Conservation (phyloP, 2,113 vertebrate genomes). For the Ceyx margarethae region DNA sequence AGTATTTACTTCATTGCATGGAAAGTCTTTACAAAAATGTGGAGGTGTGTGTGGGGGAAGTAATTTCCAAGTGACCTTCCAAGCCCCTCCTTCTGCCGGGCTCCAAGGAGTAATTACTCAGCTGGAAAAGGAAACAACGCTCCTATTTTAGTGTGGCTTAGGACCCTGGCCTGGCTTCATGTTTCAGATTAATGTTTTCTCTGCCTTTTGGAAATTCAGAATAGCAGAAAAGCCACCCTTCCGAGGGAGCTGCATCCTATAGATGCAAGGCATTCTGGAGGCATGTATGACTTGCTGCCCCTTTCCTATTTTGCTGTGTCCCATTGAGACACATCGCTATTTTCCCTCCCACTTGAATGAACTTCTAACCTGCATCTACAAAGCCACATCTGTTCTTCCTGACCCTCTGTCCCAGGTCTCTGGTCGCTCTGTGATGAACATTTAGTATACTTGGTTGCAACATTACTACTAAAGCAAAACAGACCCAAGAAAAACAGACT, state of each 20-base stretch:
- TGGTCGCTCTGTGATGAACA: constrained; percentile 53
- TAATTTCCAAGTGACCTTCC: constrained; percentile 73
- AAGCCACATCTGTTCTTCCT: constrained; percentile 59
- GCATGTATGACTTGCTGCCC: neutral
- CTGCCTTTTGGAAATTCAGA: constrained; percentile 55
- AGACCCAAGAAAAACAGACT: constrained; percentile 22
- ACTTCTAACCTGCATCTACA: constrained; percentile 68
- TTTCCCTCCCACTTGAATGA: constrained; percentile 53
- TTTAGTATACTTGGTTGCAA: constrained; percentile 33
- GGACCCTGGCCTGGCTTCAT: constrained; percentile 56
- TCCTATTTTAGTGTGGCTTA: constrained; percentile 68
- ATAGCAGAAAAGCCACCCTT: constrained; percentile 28
- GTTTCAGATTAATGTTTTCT: constrained; percentile 56
- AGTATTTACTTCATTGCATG: constrained; percentile 46
- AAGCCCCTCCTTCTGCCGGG: constrained; percentile 55
- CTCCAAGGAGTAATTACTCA: constrained; percentile 66
- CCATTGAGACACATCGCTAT: constrained; percentile 10
- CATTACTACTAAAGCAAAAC: constrained; percentile 41
- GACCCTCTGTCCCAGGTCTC: constrained; percentile 15
- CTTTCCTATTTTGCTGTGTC: neutral
- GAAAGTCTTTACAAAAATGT: constrained; percentile 49
- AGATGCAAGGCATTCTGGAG: constrained; percentile 4
- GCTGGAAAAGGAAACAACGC: constrained; percentile 67
- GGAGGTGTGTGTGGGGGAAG: constrained; percentile 30
- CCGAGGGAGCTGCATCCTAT: neutral